A percentile compares a stretch with the other conserved stretches of the same genome.
Conservation (phyloP, 92 coral and sea anemone species). For the Porites evermanni region DNA sequence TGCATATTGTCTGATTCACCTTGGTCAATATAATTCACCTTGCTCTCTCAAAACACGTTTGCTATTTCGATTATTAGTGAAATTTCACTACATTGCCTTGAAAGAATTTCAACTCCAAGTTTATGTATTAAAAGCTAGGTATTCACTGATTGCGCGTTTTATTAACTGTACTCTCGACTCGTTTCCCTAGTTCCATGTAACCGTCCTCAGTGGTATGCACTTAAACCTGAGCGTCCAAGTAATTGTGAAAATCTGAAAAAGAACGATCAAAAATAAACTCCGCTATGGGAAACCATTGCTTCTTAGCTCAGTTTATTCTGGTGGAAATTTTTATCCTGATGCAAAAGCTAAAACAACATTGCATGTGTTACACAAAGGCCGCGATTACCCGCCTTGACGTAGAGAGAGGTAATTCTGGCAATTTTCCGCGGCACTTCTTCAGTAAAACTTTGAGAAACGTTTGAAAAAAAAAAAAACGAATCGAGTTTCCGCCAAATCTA, state of each 20-base stretch:
- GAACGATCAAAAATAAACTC: not conserved
- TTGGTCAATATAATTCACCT: constrained; percentile 50
- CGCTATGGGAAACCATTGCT: not conserved
- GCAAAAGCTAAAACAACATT: not conserved
- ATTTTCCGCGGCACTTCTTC: no score
- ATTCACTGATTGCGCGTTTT: not conserved
- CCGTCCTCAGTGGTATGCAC: constrained; percentile 17
- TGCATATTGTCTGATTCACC: constrained; percentile 25
- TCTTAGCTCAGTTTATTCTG: not conserved
- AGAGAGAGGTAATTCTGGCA: not conserved
- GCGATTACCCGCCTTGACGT: not conserved
- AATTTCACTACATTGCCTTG: not conserved
- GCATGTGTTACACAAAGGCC: not conserved
- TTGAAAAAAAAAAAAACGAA: not conserved
- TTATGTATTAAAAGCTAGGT: not conserved
- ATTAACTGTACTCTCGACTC: not conserved
- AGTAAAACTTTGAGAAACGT: not conserved
- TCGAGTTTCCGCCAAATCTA: not conserved
- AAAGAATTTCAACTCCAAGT: not conserved
- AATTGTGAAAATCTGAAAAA: not conserved
- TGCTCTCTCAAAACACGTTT: constrained; percentile 20
- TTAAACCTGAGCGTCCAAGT: not conserved
- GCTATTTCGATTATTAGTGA: constrained; percentile 13
- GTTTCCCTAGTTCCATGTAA: constrained; percentile 38
- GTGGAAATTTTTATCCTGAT: not conserved